phyloP scores from a whole-genome alignment of 2,113 vertebrate species.

The Equus przewalskii region DNA sequence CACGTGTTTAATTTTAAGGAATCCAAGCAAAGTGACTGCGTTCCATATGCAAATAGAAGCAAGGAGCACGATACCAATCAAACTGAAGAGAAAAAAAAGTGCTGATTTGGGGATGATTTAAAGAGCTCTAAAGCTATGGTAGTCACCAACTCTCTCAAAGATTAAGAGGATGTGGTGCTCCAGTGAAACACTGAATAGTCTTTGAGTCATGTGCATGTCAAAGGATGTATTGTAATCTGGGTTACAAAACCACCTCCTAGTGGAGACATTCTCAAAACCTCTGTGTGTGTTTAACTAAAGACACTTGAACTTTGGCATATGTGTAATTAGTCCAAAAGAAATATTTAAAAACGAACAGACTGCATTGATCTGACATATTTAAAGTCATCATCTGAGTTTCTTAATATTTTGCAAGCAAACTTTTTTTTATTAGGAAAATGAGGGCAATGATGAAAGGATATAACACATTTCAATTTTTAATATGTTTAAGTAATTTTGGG shows the following conservation, averaged over 20 bases:
- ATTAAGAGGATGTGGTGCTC: not conserved
- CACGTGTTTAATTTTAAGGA: slow-evolving; percentile 2
- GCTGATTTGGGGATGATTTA: not conserved
- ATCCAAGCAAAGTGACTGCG: not conserved
- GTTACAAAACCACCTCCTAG: not conserved
- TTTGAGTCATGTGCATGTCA: not conserved
- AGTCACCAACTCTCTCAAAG: not conserved
- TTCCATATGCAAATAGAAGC: not conserved
- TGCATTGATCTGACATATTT: not conserved
- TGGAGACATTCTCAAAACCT: not conserved
- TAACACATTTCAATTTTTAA: not conserved
- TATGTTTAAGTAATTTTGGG: not conserved
- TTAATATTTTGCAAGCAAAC: not conserved
- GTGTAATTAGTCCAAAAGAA: not conserved
- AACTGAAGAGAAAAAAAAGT: not conserved
- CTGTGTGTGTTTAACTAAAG: not conserved
- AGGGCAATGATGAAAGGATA: not conserved
- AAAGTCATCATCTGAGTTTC: not conserved
- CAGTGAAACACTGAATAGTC: not conserved
- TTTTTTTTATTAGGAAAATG: not conserved
- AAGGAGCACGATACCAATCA: not conserved
- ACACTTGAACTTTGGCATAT: not conserved
- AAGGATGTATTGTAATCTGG: not conserved
- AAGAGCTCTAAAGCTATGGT: not conserved
- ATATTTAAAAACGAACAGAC: not conserved